Conservation (phyloP, 2,113 vertebrate genomes). For the Eubucco bourcierii region DNA sequence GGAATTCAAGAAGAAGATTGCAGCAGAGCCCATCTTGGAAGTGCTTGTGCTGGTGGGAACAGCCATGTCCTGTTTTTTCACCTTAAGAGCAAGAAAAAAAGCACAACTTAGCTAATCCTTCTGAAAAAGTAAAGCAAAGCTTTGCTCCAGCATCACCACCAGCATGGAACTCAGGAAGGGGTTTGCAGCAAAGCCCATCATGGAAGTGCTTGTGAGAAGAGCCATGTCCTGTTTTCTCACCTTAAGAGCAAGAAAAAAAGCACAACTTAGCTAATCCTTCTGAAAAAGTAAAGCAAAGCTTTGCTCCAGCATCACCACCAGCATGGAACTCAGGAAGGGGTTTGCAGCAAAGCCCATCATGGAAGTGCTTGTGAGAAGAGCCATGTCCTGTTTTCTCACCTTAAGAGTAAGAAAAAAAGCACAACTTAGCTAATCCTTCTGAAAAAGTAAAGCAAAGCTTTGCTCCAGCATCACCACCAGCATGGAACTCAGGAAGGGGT, state of each 20-base stretch:
- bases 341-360: not conserved
- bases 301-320: not conserved
- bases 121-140: not conserved
- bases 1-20: not conserved
- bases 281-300: not conserved
- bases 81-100: not conserved
- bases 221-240: not conserved
- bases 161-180: accelerated
- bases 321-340: accelerated
- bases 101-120: not conserved
- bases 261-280: not conserved
- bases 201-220: not conserved
- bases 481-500: accelerated
- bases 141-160: not conserved
- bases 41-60: not conserved
- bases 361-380: not conserved
- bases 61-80: not conserved
- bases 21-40: not conserved
- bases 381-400: not conserved
- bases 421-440: not conserved
- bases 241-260: not conserved
- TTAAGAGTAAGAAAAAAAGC: not conserved
- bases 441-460: not conserved
- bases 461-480: not conserved
- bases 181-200: not conserved